Evolutionary conservation across 1,140 invertebrate species (phyloP).

Genomic region (Platyura marginata): DNA sequence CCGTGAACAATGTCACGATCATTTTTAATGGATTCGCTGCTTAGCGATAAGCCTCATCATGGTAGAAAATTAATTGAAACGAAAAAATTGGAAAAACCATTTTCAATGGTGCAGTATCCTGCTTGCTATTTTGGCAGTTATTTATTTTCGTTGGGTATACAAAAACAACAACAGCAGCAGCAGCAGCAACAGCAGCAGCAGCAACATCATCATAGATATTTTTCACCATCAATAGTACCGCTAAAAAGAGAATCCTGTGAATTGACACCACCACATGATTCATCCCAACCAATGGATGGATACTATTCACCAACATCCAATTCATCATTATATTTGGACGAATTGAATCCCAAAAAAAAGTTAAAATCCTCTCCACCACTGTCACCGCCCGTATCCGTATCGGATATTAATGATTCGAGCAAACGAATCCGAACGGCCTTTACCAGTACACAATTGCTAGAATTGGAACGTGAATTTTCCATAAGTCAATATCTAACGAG

Average conservation of each 20-base stretch:
- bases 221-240: slow-evolving; percentile 8
- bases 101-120: slow-evolving; percentile 35
- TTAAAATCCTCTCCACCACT: slow-evolving; percentile 27
- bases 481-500: slow-evolving; percentile 82
- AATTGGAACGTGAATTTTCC: slow-evolving; percentile 80
- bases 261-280: slow-evolving; percentile 8
- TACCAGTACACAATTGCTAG: slow-evolving; percentile 76
- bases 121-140: slow-evolving; percentile 37
- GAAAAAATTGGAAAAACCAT: slow-evolving; percentile 24
- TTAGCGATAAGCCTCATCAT: slow-evolving; percentile 35
- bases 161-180: slow-evolving; percentile 33
- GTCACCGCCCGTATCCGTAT: slow-evolving; percentile 31
- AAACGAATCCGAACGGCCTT: slow-evolving; percentile 81
- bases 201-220: slow-evolving; percentile 6
- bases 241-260: slow-evolving; percentile 12
- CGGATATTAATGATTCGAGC: slow-evolving; percentile 34
- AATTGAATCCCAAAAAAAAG: slow-evolving; percentile 21
- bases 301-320: slow-evolving; percentile 17
- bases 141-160: slow-evolving; percentile 35
- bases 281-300: neutral
- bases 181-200: slow-evolving; percentile 23
- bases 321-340: slow-evolving; percentile 7
- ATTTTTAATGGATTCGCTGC: slow-evolving; percentile 54
- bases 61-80: slow-evolving; percentile 28
- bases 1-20: slow-evolving; percentile 49